Base-by-base conservation (phyloP, 2,113 vertebrate species). In the Festucalex cinctus region DNA sequence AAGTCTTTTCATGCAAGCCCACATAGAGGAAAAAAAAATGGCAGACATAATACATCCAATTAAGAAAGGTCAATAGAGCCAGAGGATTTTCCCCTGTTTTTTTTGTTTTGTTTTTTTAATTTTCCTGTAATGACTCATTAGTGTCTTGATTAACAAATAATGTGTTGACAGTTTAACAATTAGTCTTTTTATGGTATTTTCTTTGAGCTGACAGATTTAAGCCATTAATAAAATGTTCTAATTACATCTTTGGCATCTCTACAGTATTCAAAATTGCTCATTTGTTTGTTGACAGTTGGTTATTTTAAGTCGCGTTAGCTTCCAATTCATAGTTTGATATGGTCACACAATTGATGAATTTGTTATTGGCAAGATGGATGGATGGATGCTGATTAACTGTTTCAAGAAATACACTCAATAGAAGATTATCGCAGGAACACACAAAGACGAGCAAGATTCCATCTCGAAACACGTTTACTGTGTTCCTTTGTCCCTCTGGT, bases 41-140 rank as follows among this genome's bases (percentile, higher is more conserved):
- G 7, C 28, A 57, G 26, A 17, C 35, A 26, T 78, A 78, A 73
- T 57, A 8, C 61, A 57, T 67, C 72, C 28, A 63, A 64, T 35
- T 54, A 59, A 62, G 60, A 22, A 70, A 68, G 65, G 54, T 56
- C 43, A 83, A 48, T 65, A 56, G 35, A 28, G 67, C 6, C 53
- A 22, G 22, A 19, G 39, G 32, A 39, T 37, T 26, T 49, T 32
- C 36, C 39, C 17, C n/a, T 32, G 28, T 32, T 37, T 26, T 35
- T 64, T 68, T 35, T 68, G 70, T 41, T n/a, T n/a, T n/a, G n/a
- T n/a, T n/a, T n/a, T n/a, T n/a, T n/a, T n/a, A n/a, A 44, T 68
- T 65, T 41, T 67, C 53, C 60, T 65, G 51, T 67, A 73, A 81
- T 70, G 53, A 65, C 65, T 77, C 69, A 79, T 77, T 66, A 71